These are phyloP conservation scores for Patiria pectinifera DNA, from an alignment of 53 echinoderm and acorn worm genomes.

Conservation along the genomic window DNA sequence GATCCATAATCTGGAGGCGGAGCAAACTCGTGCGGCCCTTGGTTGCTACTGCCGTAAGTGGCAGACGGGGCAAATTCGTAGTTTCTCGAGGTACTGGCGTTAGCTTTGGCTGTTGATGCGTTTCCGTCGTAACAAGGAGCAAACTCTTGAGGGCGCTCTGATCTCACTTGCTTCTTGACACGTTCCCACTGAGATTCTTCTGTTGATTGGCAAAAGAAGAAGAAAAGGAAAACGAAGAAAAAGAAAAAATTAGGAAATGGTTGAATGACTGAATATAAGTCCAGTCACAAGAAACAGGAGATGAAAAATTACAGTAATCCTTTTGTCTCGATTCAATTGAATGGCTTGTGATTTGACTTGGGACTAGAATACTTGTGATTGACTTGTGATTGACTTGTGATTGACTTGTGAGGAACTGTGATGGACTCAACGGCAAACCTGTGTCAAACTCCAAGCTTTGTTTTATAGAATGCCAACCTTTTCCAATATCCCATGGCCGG, in stretches of 20 bases:
- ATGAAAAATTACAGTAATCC: background rate
- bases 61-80: background rate
- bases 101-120: background rate
- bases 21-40: conserved; percentile 5
- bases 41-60: background rate
- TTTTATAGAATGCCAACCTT: conserved; percentile 12
- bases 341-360: too few species aligned
- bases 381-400: too few species aligned
- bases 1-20: background rate
- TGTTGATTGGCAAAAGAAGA: background rate
- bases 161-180: conserved; percentile 65
- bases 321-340: background rate
- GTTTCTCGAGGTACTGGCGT: background rate
- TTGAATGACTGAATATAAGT: background rate
- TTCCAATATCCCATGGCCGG: conserved; percentile 61
- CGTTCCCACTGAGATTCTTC: conserved; percentile 76
- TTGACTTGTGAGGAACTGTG: too few species aligned
- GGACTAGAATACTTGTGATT: too few species aligned
- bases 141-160: conserved; percentile 85
- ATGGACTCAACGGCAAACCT: too few species aligned
- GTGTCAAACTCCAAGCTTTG: background rate
- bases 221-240: background rate
- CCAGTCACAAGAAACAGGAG: background rate
- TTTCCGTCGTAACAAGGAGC: conserved; percentile 76
- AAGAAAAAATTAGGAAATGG: background rate